Conservation (phyloP, 2,113 vertebrate genomes). For the Urocitellus parryii region DNA sequence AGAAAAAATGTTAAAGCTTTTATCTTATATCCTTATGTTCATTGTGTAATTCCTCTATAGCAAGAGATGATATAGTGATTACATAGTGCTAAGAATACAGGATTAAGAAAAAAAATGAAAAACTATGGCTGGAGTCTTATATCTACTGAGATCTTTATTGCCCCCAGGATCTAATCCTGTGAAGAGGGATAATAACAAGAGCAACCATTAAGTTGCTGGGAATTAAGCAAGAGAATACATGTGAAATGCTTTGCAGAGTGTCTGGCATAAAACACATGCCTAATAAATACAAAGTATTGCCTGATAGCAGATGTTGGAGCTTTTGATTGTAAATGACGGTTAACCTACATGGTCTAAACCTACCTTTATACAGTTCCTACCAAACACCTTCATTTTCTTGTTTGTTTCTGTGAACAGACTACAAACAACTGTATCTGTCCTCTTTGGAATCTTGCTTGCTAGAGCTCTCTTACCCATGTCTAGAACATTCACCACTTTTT, state of each 20-base stretch:
- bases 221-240: neutral
- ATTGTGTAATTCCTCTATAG: constrained; percentile 7
- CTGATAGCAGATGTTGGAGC: neutral
- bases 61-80: neutral
- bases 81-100: neutral
- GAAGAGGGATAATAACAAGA: neutral
- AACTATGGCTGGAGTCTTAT: neutral
- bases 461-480: neutral
- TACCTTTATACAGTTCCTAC: neutral
- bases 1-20: neutral
- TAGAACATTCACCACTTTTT: neutral
- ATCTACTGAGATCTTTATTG: neutral
- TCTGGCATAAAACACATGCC: neutral
- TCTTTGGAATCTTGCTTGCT: constrained; percentile 6
- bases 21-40: neutral
- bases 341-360: neutral
- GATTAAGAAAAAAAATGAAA: constrained; percentile 10
- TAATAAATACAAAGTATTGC: neutral
- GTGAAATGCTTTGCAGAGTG: neutral
- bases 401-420: constrained; percentile 10
- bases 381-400: neutral
- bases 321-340: neutral
- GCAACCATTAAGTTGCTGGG: neutral
- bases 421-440: neutral
- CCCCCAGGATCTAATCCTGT: neutral